Base-by-base conservation (phyloP, 2,797 vertebrate species). In the Manis javanica region DNA sequence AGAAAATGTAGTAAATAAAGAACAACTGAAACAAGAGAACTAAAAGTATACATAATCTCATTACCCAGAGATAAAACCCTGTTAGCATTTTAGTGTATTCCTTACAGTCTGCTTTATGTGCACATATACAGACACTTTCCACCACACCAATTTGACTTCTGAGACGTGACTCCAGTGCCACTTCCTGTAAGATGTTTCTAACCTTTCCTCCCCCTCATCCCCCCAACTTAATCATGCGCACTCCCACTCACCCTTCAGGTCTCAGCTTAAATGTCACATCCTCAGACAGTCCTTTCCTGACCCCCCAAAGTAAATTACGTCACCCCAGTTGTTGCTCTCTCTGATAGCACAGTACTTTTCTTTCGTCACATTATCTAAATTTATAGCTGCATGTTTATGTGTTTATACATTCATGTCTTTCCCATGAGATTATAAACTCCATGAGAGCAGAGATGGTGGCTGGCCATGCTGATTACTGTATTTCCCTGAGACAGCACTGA, bases 121-220 rank as follows among this genome's bases (percentile, higher is more conserved):
- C 26, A 46, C 42, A 37, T 13, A 51, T 14, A 59, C 0, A 83
- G 83, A 77, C 42, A 51, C 92, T 93, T 86, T 69, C 81, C 49
- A 21, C 72, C 88, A 78, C 11, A 42, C 42, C 42, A 61, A 4
- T 68, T 16, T 39, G 31, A 69, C 66, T 90, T 87, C 66, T 49
- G 68, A 95, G 86, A 69, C 29, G 69, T 42, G 11, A 49, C 29
- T 74, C 46, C 34, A 63, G 77, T 87, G 84, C 85, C 85, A 87
- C 39, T 72, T 95, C 87, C 90, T 92, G 11, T 46, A 78, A 91
- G 66, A 61, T n/a, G 95, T 91, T 84, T 87, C 94, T 95, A 88
- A 91, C 49, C 77, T 92, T 94, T 78, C 86, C 71, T 87, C 39
- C 81, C 6, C 68, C 26, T 59, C 77, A 31, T 37, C 24, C 26